phyloP scores from a whole-genome alignment of 2,888 invertebrate species.

The Monopis laevigella region DNA sequence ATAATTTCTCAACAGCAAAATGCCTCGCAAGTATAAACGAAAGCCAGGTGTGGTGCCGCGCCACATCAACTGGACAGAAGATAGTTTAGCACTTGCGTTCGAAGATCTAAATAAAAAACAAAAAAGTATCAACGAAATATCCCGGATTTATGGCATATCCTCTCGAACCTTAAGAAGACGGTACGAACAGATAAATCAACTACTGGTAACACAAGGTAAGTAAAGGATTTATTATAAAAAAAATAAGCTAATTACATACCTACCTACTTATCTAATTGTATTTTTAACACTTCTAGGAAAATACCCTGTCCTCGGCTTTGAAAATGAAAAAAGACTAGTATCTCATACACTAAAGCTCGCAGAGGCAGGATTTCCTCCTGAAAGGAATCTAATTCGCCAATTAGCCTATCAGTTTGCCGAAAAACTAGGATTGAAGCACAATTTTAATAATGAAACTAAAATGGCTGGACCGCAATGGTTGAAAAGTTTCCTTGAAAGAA shows the following conservation, averaged over 20 bases:
- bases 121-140: conserved; percentile 23
- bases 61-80: conserved; percentile 21
- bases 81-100: conserved; percentile 21
- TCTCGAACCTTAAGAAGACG: conserved; percentile 23
- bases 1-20: too few relatives aligned
- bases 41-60: conserved; percentile 19
- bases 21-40: conserved; percentile 22
- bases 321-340: conserved; percentile 22
- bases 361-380: conserved; percentile 20
- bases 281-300: conserved; percentile 10
- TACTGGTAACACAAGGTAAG: conserved; percentile 17
- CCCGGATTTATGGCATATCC: conserved; percentile 23
- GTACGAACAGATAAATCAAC: conserved; percentile 21
- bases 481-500: conserved; percentile 21
- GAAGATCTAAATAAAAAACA: conserved; percentile 22
- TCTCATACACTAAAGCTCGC: conserved; percentile 20
- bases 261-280: not conserved
- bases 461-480: conserved; percentile 25
- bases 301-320: conserved; percentile 15
- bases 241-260: not conserved
- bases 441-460: conserved; percentile 22
- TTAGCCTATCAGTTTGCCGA: conserved; percentile 15
- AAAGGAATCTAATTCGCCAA: too few relatives aligned
- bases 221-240: too few relatives aligned
- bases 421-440: conserved; percentile 17